These are phyloP conservation scores for Pelmatolapia mariae DNA, from an alignment of 2,113 vertebrate genomes.

Conservation along the genomic window DNA sequence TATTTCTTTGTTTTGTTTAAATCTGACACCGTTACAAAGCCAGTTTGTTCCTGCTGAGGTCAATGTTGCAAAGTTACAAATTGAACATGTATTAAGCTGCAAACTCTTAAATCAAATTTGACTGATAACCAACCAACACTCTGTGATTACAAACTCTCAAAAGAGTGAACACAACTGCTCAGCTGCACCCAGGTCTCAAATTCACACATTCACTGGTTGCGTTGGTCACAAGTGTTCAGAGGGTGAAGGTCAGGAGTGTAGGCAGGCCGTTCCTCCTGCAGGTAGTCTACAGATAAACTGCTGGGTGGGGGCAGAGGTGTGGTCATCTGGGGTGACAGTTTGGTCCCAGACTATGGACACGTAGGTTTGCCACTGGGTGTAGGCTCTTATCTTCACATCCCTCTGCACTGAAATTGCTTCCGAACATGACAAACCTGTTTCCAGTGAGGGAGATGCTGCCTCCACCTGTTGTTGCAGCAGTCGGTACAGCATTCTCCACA, in stretches of 20 bases:
- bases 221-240: background rate
- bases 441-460: background rate
- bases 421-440: background rate
- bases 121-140: background rate
- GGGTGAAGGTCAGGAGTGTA: background rate
- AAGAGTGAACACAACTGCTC: background rate
- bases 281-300: background rate
- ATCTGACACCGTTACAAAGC: background rate
- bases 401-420: background rate
- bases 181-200: background rate
- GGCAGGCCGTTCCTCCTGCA: background rate
- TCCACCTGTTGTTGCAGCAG: rapidly evolving
- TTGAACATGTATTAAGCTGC: background rate
- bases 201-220: background rate
- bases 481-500: background rate
- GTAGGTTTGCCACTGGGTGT: background rate
- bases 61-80: background rate
- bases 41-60: background rate
- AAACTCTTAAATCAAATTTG: background rate
- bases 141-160: background rate
- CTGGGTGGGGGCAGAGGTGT: background rate
- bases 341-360: background rate
- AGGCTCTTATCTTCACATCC: background rate
- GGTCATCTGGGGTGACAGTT: background rate
- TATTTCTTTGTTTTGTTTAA: background rate